These are phyloP conservation scores for Chrysolophus pictus DNA, from an alignment of 2,797 vertebrate species.

Conservation along the genomic window DNA sequence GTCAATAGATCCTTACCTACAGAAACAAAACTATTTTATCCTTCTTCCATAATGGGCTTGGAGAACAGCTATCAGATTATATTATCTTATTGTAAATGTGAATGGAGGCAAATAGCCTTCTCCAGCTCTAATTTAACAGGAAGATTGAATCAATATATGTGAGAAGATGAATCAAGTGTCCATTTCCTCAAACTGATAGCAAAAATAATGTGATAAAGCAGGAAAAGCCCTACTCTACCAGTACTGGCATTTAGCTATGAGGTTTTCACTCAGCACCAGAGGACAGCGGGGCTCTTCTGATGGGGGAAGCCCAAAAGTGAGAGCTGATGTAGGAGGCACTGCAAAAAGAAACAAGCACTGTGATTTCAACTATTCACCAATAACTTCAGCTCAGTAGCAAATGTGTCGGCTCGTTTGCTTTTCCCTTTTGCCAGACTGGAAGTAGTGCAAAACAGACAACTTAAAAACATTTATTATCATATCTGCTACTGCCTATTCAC, in stretches of 20 bases:
- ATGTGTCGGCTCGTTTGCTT: not conserved
- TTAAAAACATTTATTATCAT: not conserved
- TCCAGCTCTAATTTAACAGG: constrained; percentile 50
- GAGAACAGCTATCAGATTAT: constrained; percentile 47
- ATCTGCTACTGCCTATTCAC: rapidly evolving
- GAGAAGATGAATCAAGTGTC: constrained; percentile 59
- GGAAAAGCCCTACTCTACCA: not conserved
- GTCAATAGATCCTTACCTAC: constrained; percentile 38
- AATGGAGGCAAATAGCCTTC: constrained; percentile 56
- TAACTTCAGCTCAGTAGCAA: not conserved
- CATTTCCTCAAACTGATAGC: constrained; percentile 56
- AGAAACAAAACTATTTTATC: constrained; percentile 36
- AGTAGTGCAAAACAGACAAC: not conserved
- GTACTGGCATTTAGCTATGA: not conserved
- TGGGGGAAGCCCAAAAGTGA: not conserved
- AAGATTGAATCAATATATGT: constrained; percentile 44
- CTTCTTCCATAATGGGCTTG: constrained; percentile 18
- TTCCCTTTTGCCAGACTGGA: not conserved
- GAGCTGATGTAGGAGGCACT: not conserved
- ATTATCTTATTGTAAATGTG: constrained; percentile 46
- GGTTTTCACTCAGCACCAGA: not conserved
- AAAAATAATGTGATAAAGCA: constrained; percentile 18
- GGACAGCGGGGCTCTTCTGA: not conserved
- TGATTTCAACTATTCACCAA: not conserved
- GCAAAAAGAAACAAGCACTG: rapidly evolving